These are phyloP conservation scores for Syngnathus scovelli DNA, from an alignment of 2,113 vertebrate species.

Conservation along the genomic window DNA sequence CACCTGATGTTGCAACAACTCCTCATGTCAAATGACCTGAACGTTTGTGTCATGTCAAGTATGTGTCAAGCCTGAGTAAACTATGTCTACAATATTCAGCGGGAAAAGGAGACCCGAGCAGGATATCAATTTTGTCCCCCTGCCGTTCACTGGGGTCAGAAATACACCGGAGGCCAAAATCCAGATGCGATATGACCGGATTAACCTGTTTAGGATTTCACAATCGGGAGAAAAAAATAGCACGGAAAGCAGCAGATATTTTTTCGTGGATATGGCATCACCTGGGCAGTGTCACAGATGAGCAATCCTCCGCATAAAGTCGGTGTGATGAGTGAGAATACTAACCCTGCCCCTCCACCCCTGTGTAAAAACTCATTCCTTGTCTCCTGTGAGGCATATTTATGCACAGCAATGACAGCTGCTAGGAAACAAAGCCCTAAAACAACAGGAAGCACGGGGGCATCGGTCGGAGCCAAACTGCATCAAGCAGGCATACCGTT, in stretches of 20 bases:
- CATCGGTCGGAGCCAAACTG: conserved; percentile 54
- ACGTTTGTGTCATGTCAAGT: conserved; percentile 50
- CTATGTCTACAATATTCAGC: conserved; percentile 46
- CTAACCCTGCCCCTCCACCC: conserved; percentile 22
- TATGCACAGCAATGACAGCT: conserved; percentile 60
- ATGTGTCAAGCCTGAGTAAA: conserved; percentile 52
- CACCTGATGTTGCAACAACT: conserved; percentile 61
- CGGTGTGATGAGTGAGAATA: conserved; percentile 49
- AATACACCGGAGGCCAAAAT: conserved; percentile 6
- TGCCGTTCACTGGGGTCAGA: conserved; percentile 19
- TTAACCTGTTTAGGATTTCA: conserved; percentile 22
- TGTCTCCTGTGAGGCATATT: conserved; percentile 54
- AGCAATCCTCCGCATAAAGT: conserved; percentile 42
- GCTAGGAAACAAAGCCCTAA: conserved; percentile 66
- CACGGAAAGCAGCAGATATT: neutral
- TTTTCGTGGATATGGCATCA: neutral
- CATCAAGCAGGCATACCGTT: conserved; percentile 57
- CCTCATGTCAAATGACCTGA: conserved; percentile 52
- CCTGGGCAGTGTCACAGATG: conserved; percentile 18
- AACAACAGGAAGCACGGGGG: conserved; percentile 65
- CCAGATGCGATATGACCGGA: conserved; percentile 4
- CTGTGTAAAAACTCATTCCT: conserved; percentile 10
- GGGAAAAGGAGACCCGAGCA: conserved; percentile 2
- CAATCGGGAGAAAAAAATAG: neutral
- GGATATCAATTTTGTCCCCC: neutral